Evolutionary conservation across 2,797 vertebrate species (phyloP).

Genomic region (Monodelphis domestica): DNA sequence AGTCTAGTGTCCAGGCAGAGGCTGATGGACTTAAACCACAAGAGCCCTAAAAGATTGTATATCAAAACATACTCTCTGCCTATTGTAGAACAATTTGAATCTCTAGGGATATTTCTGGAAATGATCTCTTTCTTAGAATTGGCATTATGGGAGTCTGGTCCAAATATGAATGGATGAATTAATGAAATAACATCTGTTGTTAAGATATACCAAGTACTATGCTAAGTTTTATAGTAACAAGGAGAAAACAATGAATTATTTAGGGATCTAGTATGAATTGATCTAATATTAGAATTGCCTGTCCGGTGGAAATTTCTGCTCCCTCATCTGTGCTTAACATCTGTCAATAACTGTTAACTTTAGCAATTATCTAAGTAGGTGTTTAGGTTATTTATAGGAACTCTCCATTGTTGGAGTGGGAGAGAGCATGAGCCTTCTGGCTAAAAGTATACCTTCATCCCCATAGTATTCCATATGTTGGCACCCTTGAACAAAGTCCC

Average conservation of each 20-base stretch:
- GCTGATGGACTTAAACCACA: not conserved
- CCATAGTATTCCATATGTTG: not conserved
- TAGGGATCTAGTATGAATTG: not conserved
- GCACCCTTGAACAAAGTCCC: not conserved
- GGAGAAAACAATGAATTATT: not conserved
- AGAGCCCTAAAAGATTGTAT: not conserved
- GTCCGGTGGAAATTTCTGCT: not conserved
- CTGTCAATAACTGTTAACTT: constrained; percentile 17
- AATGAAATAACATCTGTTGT: too few species aligned
- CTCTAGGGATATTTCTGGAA: not conserved
- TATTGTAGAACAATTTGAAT: not conserved
- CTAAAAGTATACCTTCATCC: not conserved
- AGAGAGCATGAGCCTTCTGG: not conserved
- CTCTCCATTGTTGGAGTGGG: not conserved
- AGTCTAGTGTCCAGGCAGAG: not conserved
- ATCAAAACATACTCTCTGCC: not conserved
- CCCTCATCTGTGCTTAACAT: constrained; percentile 15
- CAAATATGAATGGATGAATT: not conserved
- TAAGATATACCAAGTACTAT: too few species aligned
- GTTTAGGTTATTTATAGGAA: not conserved
- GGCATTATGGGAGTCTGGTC: not conserved
- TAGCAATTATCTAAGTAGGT: not conserved
- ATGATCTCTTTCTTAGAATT: not conserved
- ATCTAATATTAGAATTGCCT: constrained; percentile 6
- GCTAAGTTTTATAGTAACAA: not conserved